Evolutionary conservation across 2,113 vertebrate species (phyloP).

Genomic region (Cyrtonyx montezumae): DNA sequence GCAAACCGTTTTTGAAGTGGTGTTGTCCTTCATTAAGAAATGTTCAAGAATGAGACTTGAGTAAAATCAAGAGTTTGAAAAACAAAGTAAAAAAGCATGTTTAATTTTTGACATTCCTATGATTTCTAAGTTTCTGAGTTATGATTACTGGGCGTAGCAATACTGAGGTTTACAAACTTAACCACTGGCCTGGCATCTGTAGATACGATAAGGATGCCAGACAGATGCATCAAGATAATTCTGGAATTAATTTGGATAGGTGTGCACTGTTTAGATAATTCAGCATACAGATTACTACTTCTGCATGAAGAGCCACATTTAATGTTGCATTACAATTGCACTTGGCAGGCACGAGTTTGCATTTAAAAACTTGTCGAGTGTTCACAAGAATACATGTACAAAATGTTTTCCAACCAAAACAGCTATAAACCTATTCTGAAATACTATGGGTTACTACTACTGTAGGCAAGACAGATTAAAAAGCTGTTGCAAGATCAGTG

Average conservation of each 20-base stretch:
- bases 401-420: neutral
- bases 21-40: neutral
- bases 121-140: neutral
- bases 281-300: neutral
- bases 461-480: neutral
- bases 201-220: neutral
- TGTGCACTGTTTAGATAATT: neutral
- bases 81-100: neutral
- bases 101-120: neutral
- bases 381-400: neutral
- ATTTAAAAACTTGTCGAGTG: neutral
- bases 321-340: neutral
- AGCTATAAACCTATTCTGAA: neutral
- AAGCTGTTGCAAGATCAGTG: neutral
- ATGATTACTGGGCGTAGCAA: neutral
- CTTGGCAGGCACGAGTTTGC: neutral
- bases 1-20: neutral
- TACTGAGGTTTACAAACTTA: neutral
- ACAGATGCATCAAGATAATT: neutral
- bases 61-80: neutral
- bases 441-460: neutral
- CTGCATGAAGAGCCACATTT: neutral
- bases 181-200: neutral
- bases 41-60: neutral
- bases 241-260: neutral